phyloP scores from a whole-genome alignment of 23 tunicate species.

The Phallusia fumigata region DNA sequence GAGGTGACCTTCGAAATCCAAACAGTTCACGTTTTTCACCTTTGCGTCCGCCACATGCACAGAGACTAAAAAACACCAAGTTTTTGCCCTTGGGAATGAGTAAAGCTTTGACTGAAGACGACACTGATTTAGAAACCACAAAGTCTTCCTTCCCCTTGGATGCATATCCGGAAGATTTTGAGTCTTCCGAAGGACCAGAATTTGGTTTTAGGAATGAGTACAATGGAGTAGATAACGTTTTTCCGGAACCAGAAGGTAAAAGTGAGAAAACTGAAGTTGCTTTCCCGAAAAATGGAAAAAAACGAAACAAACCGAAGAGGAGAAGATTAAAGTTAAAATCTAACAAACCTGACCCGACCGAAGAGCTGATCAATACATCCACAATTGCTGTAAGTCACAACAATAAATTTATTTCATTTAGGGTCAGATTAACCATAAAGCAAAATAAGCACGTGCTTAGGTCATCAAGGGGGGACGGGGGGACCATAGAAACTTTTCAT shows the following conservation, averaged over 20 bases:
- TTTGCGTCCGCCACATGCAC: slow-evolving; percentile 3
- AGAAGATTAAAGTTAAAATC: background rate
- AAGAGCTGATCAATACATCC: background rate
- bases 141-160: too few relatives aligned
- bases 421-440: too few relatives aligned
- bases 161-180: too few relatives aligned
- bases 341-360: background rate
- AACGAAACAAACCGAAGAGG: background rate
- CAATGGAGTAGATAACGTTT: background rate
- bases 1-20: background rate
- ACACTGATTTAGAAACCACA: background rate
- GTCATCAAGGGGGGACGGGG: too few relatives aligned
- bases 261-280: background rate
- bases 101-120: slow-evolving; percentile 20
- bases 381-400: background rate
- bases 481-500: too few relatives aligned
- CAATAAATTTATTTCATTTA: too few relatives aligned
- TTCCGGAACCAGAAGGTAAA: background rate
- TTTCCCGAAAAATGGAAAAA: background rate
- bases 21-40: background rate
- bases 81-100: background rate
- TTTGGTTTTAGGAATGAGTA: background rate
- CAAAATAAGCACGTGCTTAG: too few relatives aligned
- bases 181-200: background rate
- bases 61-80: slow-evolving; percentile 24